Conservation (phyloP, 2,888 invertebrate genomes). For the Plebejus melissa region DNA sequence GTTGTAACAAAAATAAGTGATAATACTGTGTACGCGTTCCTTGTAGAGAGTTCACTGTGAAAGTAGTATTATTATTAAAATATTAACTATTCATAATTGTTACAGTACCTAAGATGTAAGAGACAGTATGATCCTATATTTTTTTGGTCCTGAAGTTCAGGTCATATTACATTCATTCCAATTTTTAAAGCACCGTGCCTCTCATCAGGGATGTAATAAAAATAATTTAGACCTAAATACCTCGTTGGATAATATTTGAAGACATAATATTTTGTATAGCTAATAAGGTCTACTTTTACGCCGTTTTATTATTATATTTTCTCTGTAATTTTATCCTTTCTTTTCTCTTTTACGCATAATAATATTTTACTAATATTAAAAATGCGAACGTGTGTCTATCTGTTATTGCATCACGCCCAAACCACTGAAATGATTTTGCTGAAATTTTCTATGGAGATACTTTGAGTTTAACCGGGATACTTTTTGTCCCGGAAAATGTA, state of each 20-base stretch:
- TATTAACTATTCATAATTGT: too few species aligned
- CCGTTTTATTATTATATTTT: not conserved
- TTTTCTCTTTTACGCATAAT: not conserved
- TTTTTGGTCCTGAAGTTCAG: not conserved
- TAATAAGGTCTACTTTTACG: not conserved
- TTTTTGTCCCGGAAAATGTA: too few species aligned
- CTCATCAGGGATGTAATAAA: not conserved
- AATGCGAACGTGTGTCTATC: too few species aligned
- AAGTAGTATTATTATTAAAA: too few species aligned
- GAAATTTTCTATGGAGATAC: too few species aligned
- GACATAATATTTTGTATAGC: conserved; percentile 33
- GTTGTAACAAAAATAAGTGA: too few species aligned
- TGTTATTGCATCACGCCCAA: too few species aligned
- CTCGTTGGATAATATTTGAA: conserved; percentile 35
- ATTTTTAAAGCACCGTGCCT: not conserved
- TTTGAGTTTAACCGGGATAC: too few species aligned
- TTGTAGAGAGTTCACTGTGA: too few species aligned
- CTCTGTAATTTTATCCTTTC: not conserved
- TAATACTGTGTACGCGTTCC: too few species aligned
- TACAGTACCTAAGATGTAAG: too few species aligned
- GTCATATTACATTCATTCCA: not conserved
- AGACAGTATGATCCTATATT: not conserved
- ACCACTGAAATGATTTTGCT: too few species aligned
- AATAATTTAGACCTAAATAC: conserved; percentile 35
- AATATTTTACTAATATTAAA: not conserved